Percentiles rank a stretch among this genome's conserved stretches.
phyloP scores from a whole-genome alignment of 1,140 invertebrate genomes.

The Conus betulinus region DNA sequence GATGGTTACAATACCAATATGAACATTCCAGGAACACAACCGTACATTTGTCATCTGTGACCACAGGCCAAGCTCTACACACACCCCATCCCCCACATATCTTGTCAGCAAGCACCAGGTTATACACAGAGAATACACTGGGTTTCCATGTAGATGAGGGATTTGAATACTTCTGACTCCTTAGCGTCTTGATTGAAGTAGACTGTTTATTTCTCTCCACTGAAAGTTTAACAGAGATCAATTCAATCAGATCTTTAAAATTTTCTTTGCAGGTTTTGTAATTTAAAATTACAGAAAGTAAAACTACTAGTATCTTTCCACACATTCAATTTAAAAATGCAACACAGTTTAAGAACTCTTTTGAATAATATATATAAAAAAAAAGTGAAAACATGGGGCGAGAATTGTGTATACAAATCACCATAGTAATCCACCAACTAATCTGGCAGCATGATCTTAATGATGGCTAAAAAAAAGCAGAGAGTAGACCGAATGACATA shows the following conservation, averaged over 20 bases:
- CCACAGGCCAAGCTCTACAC: not conserved
- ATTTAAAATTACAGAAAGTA: not conserved
- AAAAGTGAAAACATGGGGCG: not conserved
- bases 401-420: not conserved
- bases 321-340: not conserved
- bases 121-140: not conserved
- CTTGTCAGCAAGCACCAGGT: conserved; percentile 1
- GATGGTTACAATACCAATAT: not conserved
- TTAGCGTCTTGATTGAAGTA: too few species aligned
- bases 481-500: not conserved
- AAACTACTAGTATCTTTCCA: not conserved
- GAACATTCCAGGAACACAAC: not conserved
- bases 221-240: not conserved
- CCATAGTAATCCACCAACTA: not conserved
- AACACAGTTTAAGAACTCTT: not conserved
- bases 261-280: not conserved
- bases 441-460: not conserved
- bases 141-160: not conserved
- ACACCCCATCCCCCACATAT: not conserved
- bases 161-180: not conserved
- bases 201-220: too few species aligned
- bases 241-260: not conserved
- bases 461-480: not conserved
- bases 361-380: not conserved
- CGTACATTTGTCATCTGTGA: not conserved